phyloP scores from a whole-genome alignment of 2,113 vertebrate species.

The Pampusana beccarii region DNA sequence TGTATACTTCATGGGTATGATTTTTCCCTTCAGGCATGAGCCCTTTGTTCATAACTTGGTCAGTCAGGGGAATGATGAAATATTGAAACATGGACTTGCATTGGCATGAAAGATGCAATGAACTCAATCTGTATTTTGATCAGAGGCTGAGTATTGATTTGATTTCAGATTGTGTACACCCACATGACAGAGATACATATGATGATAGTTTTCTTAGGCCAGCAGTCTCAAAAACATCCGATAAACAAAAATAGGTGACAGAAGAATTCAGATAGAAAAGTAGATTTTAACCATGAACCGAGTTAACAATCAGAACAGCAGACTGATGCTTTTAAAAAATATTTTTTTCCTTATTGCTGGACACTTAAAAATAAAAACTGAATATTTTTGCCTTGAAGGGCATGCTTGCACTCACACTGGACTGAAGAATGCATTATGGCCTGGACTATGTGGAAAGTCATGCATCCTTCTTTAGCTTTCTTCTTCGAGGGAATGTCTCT shows the following conservation, averaged over 20 bases:
- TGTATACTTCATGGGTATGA: slow-evolving; percentile 1
- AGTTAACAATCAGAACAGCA: background rate
- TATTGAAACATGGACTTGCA: background rate
- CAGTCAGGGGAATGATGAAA: slow-evolving; percentile 35
- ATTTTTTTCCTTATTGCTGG: background rate
- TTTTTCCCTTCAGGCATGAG: background rate
- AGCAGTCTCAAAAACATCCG: background rate
- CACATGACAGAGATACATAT: background rate
- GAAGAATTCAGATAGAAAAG: background rate
- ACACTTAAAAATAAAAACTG: background rate
- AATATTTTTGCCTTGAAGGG: background rate
- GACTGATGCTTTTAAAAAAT: background rate
- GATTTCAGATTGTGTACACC: background rate
- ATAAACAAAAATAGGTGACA: background rate
- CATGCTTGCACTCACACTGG: background rate
- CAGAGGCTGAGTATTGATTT: background rate
- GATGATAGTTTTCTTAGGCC: background rate
- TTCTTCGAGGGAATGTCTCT: background rate
- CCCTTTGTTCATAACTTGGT: slow-evolving; percentile 29
- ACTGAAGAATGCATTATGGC: background rate
- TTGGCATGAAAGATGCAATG: background rate
- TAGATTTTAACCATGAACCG: background rate
- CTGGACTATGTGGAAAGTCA: background rate
- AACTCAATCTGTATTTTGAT: background rate
- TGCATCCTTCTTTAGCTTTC: background rate